These are phyloP conservation scores for Erebia aethiops DNA, from an alignment of 2,888 invertebrate species.

Conservation along the genomic window DNA sequence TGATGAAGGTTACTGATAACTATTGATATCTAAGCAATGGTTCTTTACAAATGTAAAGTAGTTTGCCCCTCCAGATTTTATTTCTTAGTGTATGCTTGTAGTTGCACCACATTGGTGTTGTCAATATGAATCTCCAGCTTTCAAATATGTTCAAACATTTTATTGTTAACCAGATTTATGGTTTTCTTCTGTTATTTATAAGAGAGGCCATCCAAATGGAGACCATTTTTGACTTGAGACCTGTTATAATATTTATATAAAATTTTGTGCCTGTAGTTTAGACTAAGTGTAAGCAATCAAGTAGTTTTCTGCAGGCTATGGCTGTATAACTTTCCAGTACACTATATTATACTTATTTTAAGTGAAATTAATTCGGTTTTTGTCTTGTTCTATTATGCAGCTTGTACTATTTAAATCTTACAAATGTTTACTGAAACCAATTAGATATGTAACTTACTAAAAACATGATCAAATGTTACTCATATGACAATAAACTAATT, in stretches of 20 bases:
- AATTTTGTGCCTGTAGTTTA: too few relatives aligned
- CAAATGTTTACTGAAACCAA: background rate
- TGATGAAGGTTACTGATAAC: constrained; percentile 43
- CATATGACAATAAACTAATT: constrained; percentile 16
- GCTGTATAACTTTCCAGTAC: too few relatives aligned
- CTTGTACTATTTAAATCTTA: background rate
- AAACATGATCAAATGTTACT: background rate
- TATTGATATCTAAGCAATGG: constrained; percentile 25
- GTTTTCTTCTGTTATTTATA: background rate
- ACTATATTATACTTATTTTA: too few relatives aligned
- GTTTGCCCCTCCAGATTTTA: constrained; percentile 21
- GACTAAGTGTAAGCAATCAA: too few relatives aligned
- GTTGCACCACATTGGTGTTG: constrained; percentile 5
- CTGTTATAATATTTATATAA: background rate
- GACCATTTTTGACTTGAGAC: background rate
- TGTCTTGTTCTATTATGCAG: background rate
- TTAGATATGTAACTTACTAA: background rate
- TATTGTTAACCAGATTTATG: background rate
- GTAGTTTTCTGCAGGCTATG: too few relatives aligned
- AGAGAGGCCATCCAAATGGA: too few relatives aligned
- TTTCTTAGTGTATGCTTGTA: background rate
- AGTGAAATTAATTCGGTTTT: background rate
- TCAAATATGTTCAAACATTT: constrained; percentile 1
- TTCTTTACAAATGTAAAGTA: constrained; percentile 48
- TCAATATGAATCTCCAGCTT: constrained; percentile 11